Percentiles rank a stretch among this genome's conserved stretches.
These are phyloP conservation scores for Candidula unifasciata DNA, from an alignment of 2,888 invertebrate species.

Conservation along the genomic window DNA sequence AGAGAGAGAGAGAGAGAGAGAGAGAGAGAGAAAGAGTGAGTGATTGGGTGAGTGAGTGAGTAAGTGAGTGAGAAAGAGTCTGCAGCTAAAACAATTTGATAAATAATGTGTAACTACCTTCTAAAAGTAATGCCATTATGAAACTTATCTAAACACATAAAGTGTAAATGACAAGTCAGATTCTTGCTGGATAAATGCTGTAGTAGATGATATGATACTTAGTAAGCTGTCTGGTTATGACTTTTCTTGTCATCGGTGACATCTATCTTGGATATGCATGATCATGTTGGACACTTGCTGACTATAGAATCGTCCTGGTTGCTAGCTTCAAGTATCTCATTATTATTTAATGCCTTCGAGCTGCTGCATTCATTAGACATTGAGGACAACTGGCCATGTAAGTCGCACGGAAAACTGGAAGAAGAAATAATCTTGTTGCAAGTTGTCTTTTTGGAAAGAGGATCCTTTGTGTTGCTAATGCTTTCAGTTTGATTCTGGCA, in stretches of 20 bases:
- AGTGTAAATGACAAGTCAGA: too few species aligned
- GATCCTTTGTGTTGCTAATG: not conserved
- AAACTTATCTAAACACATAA: not conserved
- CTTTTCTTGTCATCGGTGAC: not conserved
- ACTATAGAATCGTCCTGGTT: not conserved
- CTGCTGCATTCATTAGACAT: not conserved
- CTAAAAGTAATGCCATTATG: not conserved
- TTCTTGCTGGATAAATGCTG: not conserved
- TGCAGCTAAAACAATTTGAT: not conserved
- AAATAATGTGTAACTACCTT: not conserved
- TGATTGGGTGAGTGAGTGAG: not conserved
- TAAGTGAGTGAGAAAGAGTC: not conserved
- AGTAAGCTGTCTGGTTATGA: not conserved
- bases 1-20: conserved; percentile 16
- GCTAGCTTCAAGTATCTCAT: not conserved
- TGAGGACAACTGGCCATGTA: not conserved
- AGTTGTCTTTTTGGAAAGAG: not conserved
- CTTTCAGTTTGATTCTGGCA: not conserved
- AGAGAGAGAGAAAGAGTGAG: not conserved
- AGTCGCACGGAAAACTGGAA: not conserved
- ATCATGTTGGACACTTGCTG: not conserved
- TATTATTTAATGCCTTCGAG: not conserved
- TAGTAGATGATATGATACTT: not conserved
- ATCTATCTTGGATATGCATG: not conserved
- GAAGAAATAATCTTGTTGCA: not conserved